A percentile compares a stretch with the other conserved stretches of the same genome.
These are phyloP conservation scores for Achroia grisella DNA, from an alignment of 1,140 invertebrate species.

Conservation along the genomic window DNA sequence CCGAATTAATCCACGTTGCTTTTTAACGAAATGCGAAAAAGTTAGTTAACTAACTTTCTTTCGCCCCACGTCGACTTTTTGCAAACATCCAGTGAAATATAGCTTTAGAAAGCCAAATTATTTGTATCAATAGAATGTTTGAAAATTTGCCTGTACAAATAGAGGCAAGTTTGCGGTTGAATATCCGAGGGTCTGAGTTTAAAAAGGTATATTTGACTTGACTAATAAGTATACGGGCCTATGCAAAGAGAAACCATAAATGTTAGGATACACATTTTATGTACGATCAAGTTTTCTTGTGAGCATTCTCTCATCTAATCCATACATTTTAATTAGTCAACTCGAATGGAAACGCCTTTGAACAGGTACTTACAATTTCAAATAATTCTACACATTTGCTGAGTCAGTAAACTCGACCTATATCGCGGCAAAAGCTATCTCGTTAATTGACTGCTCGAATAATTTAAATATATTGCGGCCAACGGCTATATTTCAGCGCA, in stretches of 20 bases:
- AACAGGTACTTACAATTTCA: neutral
- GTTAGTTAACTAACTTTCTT: slow-evolving; percentile 55
- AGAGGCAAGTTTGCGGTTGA: slow-evolving; percentile 37
- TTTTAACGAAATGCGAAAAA: slow-evolving; percentile 68
- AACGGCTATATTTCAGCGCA: slow-evolving; percentile 50
- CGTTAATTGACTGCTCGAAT: slow-evolving; percentile 68
- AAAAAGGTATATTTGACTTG: slow-evolving; percentile 68
- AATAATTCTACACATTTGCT: slow-evolving; percentile 5
- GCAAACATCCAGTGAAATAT: slow-evolving; percentile 57
- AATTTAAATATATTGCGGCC: slow-evolving; percentile 69
- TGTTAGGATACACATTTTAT: slow-evolving; percentile 26
- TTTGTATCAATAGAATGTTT: slow-evolving; percentile 69
- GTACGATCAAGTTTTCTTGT: slow-evolving; percentile 22
- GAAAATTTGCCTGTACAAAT: slow-evolving; percentile 53
- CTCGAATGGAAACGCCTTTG: slow-evolving; percentile 7
- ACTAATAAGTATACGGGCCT: slow-evolving; percentile 60
- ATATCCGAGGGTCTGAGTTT: slow-evolving; percentile 41
- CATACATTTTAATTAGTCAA: slow-evolving; percentile 1
- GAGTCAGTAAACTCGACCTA: slow-evolving; percentile 26
- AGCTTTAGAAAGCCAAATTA: slow-evolving; percentile 50
- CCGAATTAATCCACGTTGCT: slow-evolving; percentile 60
- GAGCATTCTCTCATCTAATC: slow-evolving; percentile 1
- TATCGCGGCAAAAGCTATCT: slow-evolving; percentile 52
- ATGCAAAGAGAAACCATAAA: slow-evolving; percentile 27
- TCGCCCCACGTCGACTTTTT: slow-evolving; percentile 34